Conservation (phyloP, 2,113 vertebrate species). For the Silurus asotus region DNA sequence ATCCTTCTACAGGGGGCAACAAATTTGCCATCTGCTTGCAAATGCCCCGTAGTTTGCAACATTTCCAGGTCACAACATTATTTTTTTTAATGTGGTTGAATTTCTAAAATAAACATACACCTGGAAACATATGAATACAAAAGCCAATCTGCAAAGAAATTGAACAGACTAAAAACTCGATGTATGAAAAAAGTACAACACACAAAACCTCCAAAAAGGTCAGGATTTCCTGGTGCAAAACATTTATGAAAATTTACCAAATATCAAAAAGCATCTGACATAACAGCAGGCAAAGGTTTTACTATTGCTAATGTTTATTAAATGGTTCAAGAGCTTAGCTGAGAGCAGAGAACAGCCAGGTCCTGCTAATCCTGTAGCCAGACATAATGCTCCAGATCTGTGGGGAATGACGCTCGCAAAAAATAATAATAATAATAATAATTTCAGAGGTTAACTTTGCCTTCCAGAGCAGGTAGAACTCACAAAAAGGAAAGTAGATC, state of each 20-base stretch:
- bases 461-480: neutral
- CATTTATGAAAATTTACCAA: neutral
- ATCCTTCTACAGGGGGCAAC: neutral
- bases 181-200: neutral
- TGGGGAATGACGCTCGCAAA: neutral
- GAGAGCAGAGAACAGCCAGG: neutral
- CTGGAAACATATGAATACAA: neutral
- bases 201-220: neutral
- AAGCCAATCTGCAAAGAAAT: neutral
- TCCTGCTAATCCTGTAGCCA: constrained; percentile 18
- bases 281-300: neutral
- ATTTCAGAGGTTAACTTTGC: constrained; percentile 2
- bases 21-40: constrained; percentile 15
- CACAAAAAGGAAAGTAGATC: neutral
- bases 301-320: neutral
- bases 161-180: neutral
- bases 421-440: neutral
- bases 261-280: neutral
- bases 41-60: neutral
- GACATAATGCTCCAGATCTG: constrained; percentile 25
- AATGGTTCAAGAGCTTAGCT: constrained; percentile 17
- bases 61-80: too few relatives aligned
- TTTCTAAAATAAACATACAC: neutral
- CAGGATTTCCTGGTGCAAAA: neutral
- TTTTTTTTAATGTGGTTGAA: neutral